phyloP scores from a whole-genome alignment of 2,797 vertebrate species.

The Geotrypetes seraphini region DNA sequence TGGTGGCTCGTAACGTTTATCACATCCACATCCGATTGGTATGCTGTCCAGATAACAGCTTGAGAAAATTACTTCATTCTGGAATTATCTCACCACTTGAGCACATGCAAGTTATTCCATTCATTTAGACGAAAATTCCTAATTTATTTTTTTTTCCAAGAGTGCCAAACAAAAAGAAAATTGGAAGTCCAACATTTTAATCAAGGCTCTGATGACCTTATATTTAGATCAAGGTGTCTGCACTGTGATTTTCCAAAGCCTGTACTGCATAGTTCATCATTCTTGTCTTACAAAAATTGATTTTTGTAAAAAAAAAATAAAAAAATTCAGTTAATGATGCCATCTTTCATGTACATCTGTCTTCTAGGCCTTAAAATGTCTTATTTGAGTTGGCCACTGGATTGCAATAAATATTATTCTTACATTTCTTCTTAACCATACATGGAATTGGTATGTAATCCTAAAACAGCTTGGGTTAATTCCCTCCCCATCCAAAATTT shows the following conservation, averaged over 20 bases:
- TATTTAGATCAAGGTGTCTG: constrained; percentile 23
- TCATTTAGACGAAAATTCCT: too few relatives aligned
- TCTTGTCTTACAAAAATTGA: constrained; percentile 17
- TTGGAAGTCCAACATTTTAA: constrained; percentile 29
- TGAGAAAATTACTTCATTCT: too few relatives aligned
- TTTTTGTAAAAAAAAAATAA: constrained; percentile 6
- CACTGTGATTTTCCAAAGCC: constrained; percentile 10
- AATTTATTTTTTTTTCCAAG: constrained; percentile 32
- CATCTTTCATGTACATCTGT: constrained; percentile 21
- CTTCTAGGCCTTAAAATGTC: constrained; percentile 6
- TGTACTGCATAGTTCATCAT: constrained; percentile 21
- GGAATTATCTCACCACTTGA: too few relatives aligned
- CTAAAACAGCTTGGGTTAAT: too few relatives aligned
- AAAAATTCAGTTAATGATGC: constrained; percentile 12
- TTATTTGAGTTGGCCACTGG: constrained; percentile 22
- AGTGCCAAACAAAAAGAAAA: constrained; percentile 29
- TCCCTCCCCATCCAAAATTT: too few relatives aligned
- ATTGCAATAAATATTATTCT: constrained; percentile 12
- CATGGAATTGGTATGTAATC: constrained; percentile 22
- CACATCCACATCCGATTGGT: too few relatives aligned
- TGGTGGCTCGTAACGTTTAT: too few relatives aligned
- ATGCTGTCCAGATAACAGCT: too few relatives aligned
- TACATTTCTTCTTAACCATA: constrained; percentile 4
- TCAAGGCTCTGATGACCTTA: constrained; percentile 21
- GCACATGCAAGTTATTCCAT: too few relatives aligned